A percentile compares a stretch with the other conserved stretches of the same genome.
Evolutionary conservation across 2,888 invertebrate genomes (phyloP).

Genomic region (Drosophila rellima): DNA sequence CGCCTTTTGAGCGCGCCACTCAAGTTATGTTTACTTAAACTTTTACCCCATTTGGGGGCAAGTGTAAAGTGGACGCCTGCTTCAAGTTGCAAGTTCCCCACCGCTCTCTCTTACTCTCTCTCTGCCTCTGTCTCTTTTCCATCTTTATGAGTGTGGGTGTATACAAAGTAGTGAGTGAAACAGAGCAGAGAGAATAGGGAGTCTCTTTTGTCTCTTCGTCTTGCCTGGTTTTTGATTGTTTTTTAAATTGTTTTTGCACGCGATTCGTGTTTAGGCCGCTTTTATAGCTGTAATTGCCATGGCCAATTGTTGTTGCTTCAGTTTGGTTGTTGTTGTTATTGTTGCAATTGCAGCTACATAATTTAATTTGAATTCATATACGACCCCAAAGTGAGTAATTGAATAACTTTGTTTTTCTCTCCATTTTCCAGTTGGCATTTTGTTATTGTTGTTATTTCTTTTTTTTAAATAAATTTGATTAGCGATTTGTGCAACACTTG

Average conservation of each 20-base stretch:
- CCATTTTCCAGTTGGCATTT: constrained; percentile 12
- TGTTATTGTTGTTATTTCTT: constrained; percentile 15
- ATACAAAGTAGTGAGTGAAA: constrained; percentile 30
- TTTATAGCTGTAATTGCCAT: constrained; percentile 74
- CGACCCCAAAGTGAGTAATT: constrained; percentile 79
- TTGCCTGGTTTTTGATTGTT: constrained; percentile 71
- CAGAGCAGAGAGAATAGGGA: constrained; percentile 18
- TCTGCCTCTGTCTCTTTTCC: constrained; percentile 7
- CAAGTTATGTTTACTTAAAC: constrained; percentile 77
- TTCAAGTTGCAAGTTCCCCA: constrained; percentile 30
- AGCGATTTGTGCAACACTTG: constrained; percentile 56
- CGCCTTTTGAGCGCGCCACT: constrained; percentile 57
- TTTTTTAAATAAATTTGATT: constrained; percentile 80
- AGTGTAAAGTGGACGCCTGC: constrained; percentile 73
- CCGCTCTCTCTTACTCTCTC: background rate
- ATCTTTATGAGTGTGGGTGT: constrained; percentile 54
- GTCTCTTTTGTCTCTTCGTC: background rate
- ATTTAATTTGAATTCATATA: constrained; percentile 80
- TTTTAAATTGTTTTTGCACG: constrained; percentile 83
- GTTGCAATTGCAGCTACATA: constrained; percentile 65
- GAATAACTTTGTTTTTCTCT: constrained; percentile 78
- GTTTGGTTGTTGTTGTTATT: constrained; percentile 29
- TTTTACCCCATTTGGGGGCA: constrained; percentile 73
- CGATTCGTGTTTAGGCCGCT: constrained; percentile 75
- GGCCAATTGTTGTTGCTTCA: constrained; percentile 51